These are phyloP conservation scores for Galago senegalensis DNA, from an alignment of 2,797 vertebrate genomes.

Conservation along the genomic window DNA sequence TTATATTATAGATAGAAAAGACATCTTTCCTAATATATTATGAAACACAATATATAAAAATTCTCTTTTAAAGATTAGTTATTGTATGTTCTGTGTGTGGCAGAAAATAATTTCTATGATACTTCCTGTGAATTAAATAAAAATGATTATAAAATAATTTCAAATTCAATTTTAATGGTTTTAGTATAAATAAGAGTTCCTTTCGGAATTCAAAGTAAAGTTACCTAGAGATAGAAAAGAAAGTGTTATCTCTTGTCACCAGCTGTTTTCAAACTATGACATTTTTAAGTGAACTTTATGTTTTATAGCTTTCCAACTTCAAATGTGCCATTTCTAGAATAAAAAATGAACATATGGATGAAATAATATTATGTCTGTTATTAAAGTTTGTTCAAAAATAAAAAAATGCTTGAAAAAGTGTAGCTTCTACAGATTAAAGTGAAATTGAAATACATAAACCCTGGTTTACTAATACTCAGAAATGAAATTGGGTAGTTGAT, in stretches of 20 bases:
- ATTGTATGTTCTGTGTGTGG: background rate
- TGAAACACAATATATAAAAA: background rate
- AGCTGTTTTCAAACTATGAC: conserved; percentile 63
- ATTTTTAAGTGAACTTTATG: conserved; percentile 57
- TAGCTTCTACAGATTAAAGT: background rate
- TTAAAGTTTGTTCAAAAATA: conserved; percentile 53
- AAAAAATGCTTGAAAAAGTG: background rate
- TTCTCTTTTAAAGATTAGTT: background rate
- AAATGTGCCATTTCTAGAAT: conserved; percentile 41
- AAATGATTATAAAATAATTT: background rate
- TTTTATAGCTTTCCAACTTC: conserved; percentile 49
- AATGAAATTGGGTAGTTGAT: background rate
- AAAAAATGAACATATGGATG: conserved; percentile 67
- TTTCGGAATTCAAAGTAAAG: conserved; percentile 42
- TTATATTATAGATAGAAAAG: background rate
- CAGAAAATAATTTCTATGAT: background rate
- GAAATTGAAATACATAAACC: background rate
- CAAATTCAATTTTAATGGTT: background rate
- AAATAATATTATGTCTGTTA: conserved; percentile 23
- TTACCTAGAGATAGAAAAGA: conserved; percentile 42
- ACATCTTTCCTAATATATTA: background rate
- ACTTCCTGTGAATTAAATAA: background rate
- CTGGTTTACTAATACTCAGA: background rate
- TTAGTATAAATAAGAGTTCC: conserved; percentile 18
- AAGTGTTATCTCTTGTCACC: conserved; percentile 56